Percentiles rank a stretch among this genome's conserved stretches.
Conservation (phyloP, 2,888 invertebrate genomes). For the Phalera bucephala region DNA sequence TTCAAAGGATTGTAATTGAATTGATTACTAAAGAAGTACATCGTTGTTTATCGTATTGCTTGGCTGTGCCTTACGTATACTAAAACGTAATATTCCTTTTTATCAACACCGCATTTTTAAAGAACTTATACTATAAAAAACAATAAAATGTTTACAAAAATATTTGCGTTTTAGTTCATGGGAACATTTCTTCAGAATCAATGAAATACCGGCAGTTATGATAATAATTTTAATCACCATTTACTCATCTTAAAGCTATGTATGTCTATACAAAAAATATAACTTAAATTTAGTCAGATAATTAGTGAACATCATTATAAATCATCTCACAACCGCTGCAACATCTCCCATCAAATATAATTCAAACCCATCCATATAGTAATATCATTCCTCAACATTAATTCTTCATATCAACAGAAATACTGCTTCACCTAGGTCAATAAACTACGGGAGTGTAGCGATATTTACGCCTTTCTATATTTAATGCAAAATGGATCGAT, state of each 20-base stretch:
- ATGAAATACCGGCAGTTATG: slow-evolving; percentile 41
- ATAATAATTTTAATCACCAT: slow-evolving; percentile 78
- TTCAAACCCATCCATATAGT: slow-evolving; percentile 67
- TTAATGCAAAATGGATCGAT: slow-evolving; percentile 17
- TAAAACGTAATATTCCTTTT: slow-evolving; percentile 18
- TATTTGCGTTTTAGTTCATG: no score
- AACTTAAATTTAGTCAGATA: slow-evolving; percentile 80
- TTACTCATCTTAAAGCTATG: slow-evolving; percentile 68
- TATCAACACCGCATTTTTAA: slow-evolving; percentile 12
- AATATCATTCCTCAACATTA: slow-evolving; percentile 64
- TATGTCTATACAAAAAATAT: slow-evolving; percentile 81
- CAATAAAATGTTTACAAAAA: no score
- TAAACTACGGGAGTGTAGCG: slow-evolving; percentile 29
- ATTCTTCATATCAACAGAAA: slow-evolving; percentile 50
- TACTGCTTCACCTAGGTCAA: slow-evolving; percentile 37
- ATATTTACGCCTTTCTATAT: slow-evolving; percentile 9
- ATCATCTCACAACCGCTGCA: slow-evolving; percentile 83
- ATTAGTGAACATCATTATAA: slow-evolving; percentile 80
- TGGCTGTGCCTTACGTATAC: slow-evolving; percentile 54
- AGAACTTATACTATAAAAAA: no score
- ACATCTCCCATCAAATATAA: slow-evolving; percentile 69
- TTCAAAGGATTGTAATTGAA: slow-evolving; percentile 1
- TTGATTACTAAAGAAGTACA: slow-evolving; percentile 9
- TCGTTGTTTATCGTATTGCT: slow-evolving; percentile 32
- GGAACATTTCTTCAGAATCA: no score